Base-by-base conservation (phyloP, 2,888 invertebrate species). In the Harmothoe impar region DNA sequence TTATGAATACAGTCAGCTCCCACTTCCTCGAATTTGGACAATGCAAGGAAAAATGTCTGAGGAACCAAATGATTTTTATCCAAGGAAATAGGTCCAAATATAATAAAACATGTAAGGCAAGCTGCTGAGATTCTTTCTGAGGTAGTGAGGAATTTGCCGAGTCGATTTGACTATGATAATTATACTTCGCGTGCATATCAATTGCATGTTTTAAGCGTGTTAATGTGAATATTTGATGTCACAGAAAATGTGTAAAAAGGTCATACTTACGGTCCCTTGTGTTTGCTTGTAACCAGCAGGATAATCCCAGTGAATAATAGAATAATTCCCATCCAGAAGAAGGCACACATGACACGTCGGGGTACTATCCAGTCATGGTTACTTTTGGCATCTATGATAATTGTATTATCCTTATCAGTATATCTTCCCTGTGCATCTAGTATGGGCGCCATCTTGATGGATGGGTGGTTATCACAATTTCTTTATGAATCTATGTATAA, bases 281-380 rank as follows among this genome's bases (percentile, higher is more conserved):
- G 93, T 72, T 92, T 93, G 91, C 93, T 92, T 29, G 93, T 93
- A 20, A 93, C 94, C 0, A 94, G 90, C 0, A 95, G 92, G 12
- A 95, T 93, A 31, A 93, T 93, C 29, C 94, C 94, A 25, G 93
- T 93, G 89, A 95, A 94, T 20, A 94, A 91, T 20, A 95, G 92
- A 25, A 94, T 91, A 89, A 94, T 91, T 29, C 94, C 94, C 25
- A 93, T 91, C 89, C 93, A 94, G 91, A 94, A 93, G 89, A 94
- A 90, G 29, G 91, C 91, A 90, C 93, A 93, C 92, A 93, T 92
- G 62, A 92, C 91, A 23, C 92, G 88, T 7, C 93, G 89, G 3
- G 93, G 93, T 29, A 93, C 93, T 25, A 93, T 91, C 93, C 93
- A 93, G 84, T 91, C 91, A 62, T 91, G 89, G 84, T 91, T 72